A percentile compares a stretch with the other conserved stretches of the same genome.
Evolutionary conservation across 2,113 vertebrate genomes (phyloP).

Genomic region (Arothron firmamentum): DNA sequence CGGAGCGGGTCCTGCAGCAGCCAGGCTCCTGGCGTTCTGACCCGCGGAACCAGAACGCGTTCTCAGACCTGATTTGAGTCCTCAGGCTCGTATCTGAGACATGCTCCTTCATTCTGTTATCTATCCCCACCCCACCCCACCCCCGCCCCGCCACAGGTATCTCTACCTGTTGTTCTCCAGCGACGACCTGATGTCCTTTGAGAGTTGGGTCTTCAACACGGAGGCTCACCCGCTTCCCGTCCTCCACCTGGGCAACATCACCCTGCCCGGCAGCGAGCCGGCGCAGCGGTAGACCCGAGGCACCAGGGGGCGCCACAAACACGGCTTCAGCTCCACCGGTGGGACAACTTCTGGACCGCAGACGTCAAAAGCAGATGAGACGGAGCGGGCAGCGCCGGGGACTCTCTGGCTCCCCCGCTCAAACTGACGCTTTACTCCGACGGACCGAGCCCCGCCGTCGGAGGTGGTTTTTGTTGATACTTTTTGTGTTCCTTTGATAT

Average conservation of each 20-base stretch:
- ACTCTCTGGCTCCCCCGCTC: too few relatives aligned
- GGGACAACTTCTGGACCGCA: slow-evolving; percentile 33
- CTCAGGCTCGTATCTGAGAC: too few relatives aligned
- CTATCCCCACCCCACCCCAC: not conserved
- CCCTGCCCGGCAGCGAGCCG: slow-evolving; percentile 86
- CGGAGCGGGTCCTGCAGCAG: not conserved
- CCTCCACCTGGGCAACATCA: slow-evolving; percentile 91
- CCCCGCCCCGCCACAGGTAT: slow-evolving; percentile 74
- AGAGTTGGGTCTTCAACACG: slow-evolving; percentile 98
- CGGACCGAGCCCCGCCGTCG: slow-evolving; percentile 30
- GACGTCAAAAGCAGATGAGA: slow-evolving; percentile 13
- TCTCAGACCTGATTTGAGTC: too few relatives aligned
- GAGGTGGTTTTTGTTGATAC: slow-evolving; percentile 24
- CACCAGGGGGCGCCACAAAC: slow-evolving; percentile 37
- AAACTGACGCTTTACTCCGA: slow-evolving; percentile 35
- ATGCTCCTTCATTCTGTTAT: not conserved
- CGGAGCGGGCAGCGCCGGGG: not conserved
- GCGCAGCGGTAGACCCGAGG: slow-evolving; percentile 78
- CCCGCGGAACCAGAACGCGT: too few relatives aligned
- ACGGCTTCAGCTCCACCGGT: slow-evolving; percentile 29
- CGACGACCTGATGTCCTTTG: slow-evolving; percentile 93
- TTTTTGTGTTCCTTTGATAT: slow-evolving; percentile 32
- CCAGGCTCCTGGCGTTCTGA: slow-evolving; percentile 7
- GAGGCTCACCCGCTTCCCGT: slow-evolving; percentile 96
- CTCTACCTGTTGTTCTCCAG: slow-evolving; percentile 96